These are phyloP conservation scores for Myotis davidii DNA, from an alignment of 2,113 vertebrate species.

Conservation along the genomic window DNA sequence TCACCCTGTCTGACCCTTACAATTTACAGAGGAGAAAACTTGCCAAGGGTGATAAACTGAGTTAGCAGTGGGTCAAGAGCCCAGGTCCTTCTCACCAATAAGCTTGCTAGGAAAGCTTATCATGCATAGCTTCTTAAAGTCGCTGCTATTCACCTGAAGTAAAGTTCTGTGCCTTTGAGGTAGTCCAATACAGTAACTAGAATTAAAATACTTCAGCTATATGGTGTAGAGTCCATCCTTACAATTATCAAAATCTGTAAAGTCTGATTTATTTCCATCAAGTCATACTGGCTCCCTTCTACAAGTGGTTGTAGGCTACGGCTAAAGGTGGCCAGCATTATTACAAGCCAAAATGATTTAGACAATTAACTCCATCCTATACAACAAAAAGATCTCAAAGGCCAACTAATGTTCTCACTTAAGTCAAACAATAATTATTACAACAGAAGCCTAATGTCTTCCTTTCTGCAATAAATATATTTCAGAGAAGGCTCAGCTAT, in stretches of 20 bases:
- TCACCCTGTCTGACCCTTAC: not conserved
- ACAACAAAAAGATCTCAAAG: conserved; percentile 60
- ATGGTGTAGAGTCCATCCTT: not conserved
- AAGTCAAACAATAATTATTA: conserved; percentile 56
- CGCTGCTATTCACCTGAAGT: conserved; percentile 18
- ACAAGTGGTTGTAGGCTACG: not conserved
- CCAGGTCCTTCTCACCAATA: not conserved
- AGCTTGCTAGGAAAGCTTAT: conserved; percentile 23
- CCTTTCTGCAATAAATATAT: conserved; percentile 47
- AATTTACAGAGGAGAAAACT: conserved; percentile 41
- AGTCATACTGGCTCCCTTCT: conserved; percentile 33
- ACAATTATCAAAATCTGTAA: conserved; percentile 10
- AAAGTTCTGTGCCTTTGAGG: not conserved
- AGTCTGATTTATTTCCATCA: conserved; percentile 51
- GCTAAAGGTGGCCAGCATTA: conserved; percentile 35
- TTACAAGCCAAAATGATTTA: conserved; percentile 54
- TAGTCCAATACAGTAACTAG: conserved; percentile 45
- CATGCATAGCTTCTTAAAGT: conserved; percentile 8
- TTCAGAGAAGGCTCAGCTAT: conserved; percentile 22
- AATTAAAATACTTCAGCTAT: conserved; percentile 22
- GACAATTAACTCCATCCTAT: conserved; percentile 53
- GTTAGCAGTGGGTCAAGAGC: not conserved
- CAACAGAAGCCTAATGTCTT: conserved; percentile 53
- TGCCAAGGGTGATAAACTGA: conserved; percentile 9
- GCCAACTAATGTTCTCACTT: conserved; percentile 52